Conservation (phyloP, 2,888 invertebrate species). For the Crioceris asparagi region DNA sequence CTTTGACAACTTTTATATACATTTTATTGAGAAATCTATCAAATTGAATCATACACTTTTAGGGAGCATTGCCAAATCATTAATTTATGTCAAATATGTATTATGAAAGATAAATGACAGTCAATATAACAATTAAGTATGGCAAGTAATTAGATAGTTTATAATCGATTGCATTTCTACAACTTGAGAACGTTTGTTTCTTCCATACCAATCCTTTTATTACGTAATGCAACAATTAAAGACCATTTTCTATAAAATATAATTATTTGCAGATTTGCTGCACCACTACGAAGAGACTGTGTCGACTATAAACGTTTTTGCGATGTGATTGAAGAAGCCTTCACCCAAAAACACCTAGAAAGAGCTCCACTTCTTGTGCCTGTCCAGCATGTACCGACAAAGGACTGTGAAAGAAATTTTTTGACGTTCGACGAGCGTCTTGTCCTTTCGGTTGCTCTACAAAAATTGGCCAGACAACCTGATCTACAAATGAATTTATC, state of each 20-base stretch:
- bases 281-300: conserved; percentile 47
- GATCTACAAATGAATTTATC: conserved; percentile 58
- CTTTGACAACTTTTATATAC: too few relatives aligned
- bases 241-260: not conserved
- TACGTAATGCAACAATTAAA: too few relatives aligned
- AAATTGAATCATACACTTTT: too few relatives aligned
- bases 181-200: too few relatives aligned
- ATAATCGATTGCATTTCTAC: too few relatives aligned
- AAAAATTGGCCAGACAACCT: conserved; percentile 54
- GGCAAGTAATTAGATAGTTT: too few relatives aligned
- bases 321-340: conserved; percentile 56
- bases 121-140: too few relatives aligned
- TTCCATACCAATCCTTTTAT: too few relatives aligned
- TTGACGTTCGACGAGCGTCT: conserved; percentile 65
- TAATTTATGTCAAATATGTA: too few relatives aligned
- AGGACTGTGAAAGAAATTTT: conserved; percentile 52
- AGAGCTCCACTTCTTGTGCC: conserved; percentile 59
- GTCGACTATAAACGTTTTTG: conserved; percentile 61
- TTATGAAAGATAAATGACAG: too few relatives aligned
- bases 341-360: conserved; percentile 53
- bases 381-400: conserved; percentile 56
- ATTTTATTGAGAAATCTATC: too few relatives aligned
- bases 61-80: too few relatives aligned
- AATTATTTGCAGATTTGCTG: conserved; percentile 46
- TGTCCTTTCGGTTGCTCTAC: conserved; percentile 51